Evolutionary conservation across 2,113 vertebrate genomes (phyloP).

Genomic region (Amphiprion ocellaris): DNA sequence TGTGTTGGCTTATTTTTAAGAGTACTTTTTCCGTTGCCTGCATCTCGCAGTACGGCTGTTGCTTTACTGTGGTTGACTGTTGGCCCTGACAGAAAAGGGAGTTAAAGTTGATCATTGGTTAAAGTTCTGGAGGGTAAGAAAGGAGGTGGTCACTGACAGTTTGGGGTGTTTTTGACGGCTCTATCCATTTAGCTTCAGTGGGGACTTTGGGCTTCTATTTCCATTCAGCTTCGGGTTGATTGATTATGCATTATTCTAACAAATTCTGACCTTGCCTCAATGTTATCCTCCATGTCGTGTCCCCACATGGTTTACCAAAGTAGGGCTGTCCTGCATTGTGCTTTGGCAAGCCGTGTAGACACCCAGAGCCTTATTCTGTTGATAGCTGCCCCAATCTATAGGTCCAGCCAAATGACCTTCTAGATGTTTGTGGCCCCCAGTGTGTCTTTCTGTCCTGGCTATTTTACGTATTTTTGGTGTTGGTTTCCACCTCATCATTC

Average conservation of each 20-base stretch:
- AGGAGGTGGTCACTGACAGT: slow-evolving; percentile 32
- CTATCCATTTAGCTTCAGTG: neutral
- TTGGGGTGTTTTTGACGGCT: neutral
- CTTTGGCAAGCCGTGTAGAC: slow-evolving; percentile 72
- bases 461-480: slow-evolving; percentile 67
- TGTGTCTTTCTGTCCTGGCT: slow-evolving; percentile 69
- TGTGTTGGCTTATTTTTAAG: slow-evolving; percentile 60
- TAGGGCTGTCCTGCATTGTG: slow-evolving; percentile 25
- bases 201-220: slow-evolving; percentile 19
- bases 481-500: slow-evolving; percentile 64
- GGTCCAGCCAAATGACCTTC: slow-evolving; percentile 60
- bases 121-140: slow-evolving; percentile 50
- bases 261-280: slow-evolving; percentile 51
- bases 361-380: slow-evolving; percentile 40
- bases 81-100: slow-evolving; percentile 53
- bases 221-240: slow-evolving; percentile 3
- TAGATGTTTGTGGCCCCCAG: slow-evolving; percentile 65
- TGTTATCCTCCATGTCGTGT: slow-evolving; percentile 60
- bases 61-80: slow-evolving; percentile 70
- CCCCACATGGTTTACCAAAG: slow-evolving; percentile 65
- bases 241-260: slow-evolving; percentile 6
- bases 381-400: slow-evolving; percentile 49
- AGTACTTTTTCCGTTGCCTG: slow-evolving; percentile 68
- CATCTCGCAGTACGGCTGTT: slow-evolving; percentile 62
- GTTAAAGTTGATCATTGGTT: slow-evolving; percentile 18